A percentile compares a stretch with the other conserved stretches of the same genome.
These are phyloP conservation scores for Eristalis tenax DNA, from an alignment of 2,888 invertebrate species.

Conservation along the genomic window DNA sequence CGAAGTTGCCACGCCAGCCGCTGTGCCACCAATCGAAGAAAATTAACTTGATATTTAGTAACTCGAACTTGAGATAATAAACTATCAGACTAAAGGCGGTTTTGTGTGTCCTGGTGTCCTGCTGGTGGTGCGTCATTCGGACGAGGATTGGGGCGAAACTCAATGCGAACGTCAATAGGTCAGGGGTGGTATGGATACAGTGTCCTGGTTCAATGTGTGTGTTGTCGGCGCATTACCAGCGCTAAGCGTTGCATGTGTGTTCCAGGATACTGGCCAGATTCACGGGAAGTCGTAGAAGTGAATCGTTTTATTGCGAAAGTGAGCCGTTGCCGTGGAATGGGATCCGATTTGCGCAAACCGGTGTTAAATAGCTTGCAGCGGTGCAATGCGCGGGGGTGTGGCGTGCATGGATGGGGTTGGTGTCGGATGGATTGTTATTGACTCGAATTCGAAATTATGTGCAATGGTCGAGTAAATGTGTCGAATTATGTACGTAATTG, in stretches of 20 bases:
- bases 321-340: conserved; percentile 36
- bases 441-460: conserved; percentile 20
- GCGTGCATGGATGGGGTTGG: neutral
- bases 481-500: conserved; percentile 51
- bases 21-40: conserved; percentile 23
- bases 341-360: conserved; percentile 40
- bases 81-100: neutral
- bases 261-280: conserved; percentile 26
- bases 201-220: conserved; percentile 4
- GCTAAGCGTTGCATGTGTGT: conserved; percentile 29
- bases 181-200: conserved; percentile 50
- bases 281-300: conserved; percentile 63
- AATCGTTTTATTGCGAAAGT: conserved; percentile 58
- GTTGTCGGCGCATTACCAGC: conserved; percentile 6
- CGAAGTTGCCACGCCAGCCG: neutral
- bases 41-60: conserved; percentile 31
- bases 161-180: conserved; percentile 66
- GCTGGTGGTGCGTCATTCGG: neutral
- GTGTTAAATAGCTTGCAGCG: conserved; percentile 55
- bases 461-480: conserved; percentile 59
- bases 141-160: conserved; percentile 18
- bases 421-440: conserved; percentile 42
- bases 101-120: neutral
- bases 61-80: neutral
- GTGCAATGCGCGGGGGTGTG: neutral